Evolutionary conservation across 2,113 vertebrate genomes (phyloP), one percentile per base, ranked within the genome.

Genomic region (Indri indri): DNA sequence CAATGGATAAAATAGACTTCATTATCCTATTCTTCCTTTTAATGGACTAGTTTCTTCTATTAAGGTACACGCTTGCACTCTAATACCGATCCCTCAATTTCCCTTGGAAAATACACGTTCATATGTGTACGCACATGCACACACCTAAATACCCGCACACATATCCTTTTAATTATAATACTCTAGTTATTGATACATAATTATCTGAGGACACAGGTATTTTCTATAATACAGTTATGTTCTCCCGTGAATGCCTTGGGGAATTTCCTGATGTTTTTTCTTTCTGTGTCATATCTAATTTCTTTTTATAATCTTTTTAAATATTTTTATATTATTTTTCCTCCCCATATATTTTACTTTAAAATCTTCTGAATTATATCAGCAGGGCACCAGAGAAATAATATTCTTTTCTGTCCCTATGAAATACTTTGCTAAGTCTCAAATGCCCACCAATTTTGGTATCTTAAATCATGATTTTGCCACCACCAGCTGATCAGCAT

Each of bases 301-400:
- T 65, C 71, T 57, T 84, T 63, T 73, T 45, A 85, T 79, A 80
- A 61, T 74, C 22, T 27, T 83, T 81, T 6, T 57, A 85, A 74
- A 23, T 65, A 81, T 88, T 84, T 92, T 97, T 17, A 37, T 88
- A 83, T 10, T 74, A 25, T 66, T 52, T 97, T 42, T 27, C 87
- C 17, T 95, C 2, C 27, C 2, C 7, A 32, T 83, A 54, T 50
- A 63, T 88, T 91, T 84, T 86, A 76, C 59, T 89, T 93, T 86
- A 65, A 50, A 70, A 52, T 81, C 2, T 34, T 93, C 45, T 86
- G 40, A 73, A 27, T 80, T 90, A 68, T 5, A 50, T 79, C 7
- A 89, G 3, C 30, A 45, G 6, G 71, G 94, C 20, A 50, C n/a
- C 30, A 95, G 16, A 87, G 8, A 73, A 85, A 80, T 74, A 77